These are phyloP conservation scores for Gymnocheta viridis DNA, from an alignment of 2,888 invertebrate genomes.

Conservation along the genomic window DNA sequence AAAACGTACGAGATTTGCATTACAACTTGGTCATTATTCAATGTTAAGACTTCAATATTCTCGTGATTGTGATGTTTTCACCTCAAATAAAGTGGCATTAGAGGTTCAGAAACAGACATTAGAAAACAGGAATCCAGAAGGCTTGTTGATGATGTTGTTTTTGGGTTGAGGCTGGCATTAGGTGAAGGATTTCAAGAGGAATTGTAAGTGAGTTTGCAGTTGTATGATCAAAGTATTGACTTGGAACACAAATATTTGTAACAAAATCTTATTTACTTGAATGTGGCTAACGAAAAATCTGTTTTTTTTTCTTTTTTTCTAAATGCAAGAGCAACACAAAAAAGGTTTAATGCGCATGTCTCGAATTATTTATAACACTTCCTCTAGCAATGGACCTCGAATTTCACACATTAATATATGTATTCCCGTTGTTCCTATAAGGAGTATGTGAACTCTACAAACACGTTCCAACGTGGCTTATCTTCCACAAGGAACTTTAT, in stretches of 20 bases:
- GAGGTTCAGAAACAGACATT: slow-evolving; percentile 34
- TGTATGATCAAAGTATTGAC: slow-evolving; percentile 31
- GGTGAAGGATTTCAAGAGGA: background rate
- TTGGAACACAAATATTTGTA: slow-evolving; percentile 21
- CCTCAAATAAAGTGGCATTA: slow-evolving; percentile 63
- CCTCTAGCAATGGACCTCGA: background rate
- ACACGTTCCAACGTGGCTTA: too few relatives aligned
- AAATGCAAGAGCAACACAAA: background rate
- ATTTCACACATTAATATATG: too few relatives aligned
- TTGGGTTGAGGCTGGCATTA: slow-evolving; percentile 14
- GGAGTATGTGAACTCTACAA: too few relatives aligned
- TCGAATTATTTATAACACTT: background rate
- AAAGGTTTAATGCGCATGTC: slow-evolving; percentile 33
- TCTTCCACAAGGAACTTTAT: too few relatives aligned
- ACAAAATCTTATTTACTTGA: slow-evolving; percentile 29
- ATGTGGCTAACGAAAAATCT: background rate
- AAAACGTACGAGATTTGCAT: slow-evolving; percentile 56
- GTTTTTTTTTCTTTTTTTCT: slow-evolving; percentile 7
- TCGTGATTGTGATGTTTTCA: slow-evolving; percentile 49
- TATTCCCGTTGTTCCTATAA: too few relatives aligned
- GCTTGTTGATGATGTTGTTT: slow-evolving; percentile 18
- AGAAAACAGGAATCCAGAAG: slow-evolving; percentile 27
- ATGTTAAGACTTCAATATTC: slow-evolving; percentile 38
- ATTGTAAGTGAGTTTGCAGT: background rate
- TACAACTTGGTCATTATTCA: slow-evolving; percentile 59